Base-by-base conservation (phyloP, 2,888 invertebrate genomes). In the Caenorhabditis panamensis region DNA sequence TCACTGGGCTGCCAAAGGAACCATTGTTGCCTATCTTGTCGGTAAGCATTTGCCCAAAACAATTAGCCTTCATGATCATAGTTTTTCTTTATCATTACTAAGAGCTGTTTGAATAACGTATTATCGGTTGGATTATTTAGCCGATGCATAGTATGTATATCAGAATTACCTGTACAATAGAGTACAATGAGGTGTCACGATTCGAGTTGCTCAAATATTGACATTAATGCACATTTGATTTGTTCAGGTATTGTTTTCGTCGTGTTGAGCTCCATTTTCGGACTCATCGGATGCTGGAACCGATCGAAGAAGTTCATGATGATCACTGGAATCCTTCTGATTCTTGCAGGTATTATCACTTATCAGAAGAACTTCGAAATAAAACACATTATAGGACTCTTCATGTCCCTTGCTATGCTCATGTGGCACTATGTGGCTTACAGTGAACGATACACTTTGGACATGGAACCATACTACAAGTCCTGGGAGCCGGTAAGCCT, bases 271-370 rank as follows among this genome's bases (percentile, higher is more conserved):
- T 97, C 97, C 92, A 95, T 96, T 94, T 96, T 96, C 69, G 97
- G 97, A 77, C 94, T 97, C 16, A 95, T 96, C 37, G 97, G 97
- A 87, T 98, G 97, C 92, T 98, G 97, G 96, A 95, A 95, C 92
- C 94, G 97, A 88, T 96, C 96, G 62, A 95, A 96, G 9, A 95
- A 95, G 85, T 95, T 96, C 91, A 95, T 96, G 89, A 95, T 96
- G 31, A 95, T 96, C 64, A 96, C 96, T 13, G 69, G 54, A 62
- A 51, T 66, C 8, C 47, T 80, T 20, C 47, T 80, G 44, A 64
- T 76, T 11, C 26, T 67, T 11, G 68, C 68, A 18, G 66, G 61
- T 71, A 56, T 11, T 16, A 31, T 9, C 31, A 4, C 4, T 31
- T 31, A 26, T 54, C 16, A 5, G 20, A 41, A 22, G 54, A 11